Base-by-base conservation (phyloP, 2,888 invertebrate genomes). In the Eustalomyia histrio region DNA sequence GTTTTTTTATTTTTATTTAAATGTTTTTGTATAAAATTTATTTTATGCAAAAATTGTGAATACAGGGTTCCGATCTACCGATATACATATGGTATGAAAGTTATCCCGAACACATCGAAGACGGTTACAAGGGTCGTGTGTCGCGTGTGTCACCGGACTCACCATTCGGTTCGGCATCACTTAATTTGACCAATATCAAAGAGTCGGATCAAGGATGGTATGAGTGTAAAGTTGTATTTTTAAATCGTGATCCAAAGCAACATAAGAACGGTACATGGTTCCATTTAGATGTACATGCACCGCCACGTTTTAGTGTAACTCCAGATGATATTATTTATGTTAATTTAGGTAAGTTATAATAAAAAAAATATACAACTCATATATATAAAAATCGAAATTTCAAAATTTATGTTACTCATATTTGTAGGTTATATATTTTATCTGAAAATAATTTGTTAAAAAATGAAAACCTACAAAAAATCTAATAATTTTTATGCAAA, bases 1-100 rank as follows among this genome's bases (percentile, higher is more conserved):
- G 10, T 39, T 39, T 39, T 14, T n/a, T n/a, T n/a, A n/a, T n/a
- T n/a, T n/a, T 39, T 14, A 35, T 39, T 39, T 39, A 39, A n/a
- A 39, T 12, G 9, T 12, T 35, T 55, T 52, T 53, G 21, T 55
- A 14, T 14, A n/a, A 55, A 55, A 24, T 14, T 64, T 53, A 57
- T 52, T 68, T 18, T 63, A 57, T 35, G 43, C 16, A 67, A 64
- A 18, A 53, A 71, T 18, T 47, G 21, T 29, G 7, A 18, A 43
- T 52, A 60, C 33, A 97, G 97, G 97, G 97, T 91, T 95, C 97
- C 93, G 97, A 97, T 92, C 95, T 97, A 92, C 97, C 98, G 87
- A 97, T 98, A 91, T 98, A 97, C 93, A 97, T 98, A 92, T 97
- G 97, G 96, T 98, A 97, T 94, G 97, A 97, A 92, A 97, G 97